Base-by-base conservation (phyloP, 2,888 invertebrate species). In the Cyaniris semiargus region DNA sequence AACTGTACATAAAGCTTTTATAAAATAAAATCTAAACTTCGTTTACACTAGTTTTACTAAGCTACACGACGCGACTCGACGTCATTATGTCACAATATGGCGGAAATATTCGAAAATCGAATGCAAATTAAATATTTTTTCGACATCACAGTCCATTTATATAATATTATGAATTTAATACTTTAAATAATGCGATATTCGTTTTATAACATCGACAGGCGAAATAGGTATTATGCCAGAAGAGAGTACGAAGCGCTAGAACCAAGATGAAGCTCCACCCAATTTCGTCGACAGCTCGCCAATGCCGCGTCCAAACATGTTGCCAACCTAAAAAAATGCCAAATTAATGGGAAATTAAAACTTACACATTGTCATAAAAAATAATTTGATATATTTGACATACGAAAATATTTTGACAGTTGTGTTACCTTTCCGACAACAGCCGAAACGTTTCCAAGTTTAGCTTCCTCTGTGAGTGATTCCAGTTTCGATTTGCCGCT, bases 221-320 rank as follows among this genome's bases (percentile, higher is more conserved):
- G 87, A 89, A 88, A 83, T 85, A 86, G 82, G 81, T 84, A 84
- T 82, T 81, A 83, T 83, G 80, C 85, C 80, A 79, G 84, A 82
- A 82, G 83, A 81, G 80, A 78, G 84, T 85, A 21, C 74, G 48
- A 70, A 79, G 79, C 84, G 84, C 94, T 96, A 97, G 95, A 97
- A 97, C 97, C 97, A 97, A 90, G 97, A 97, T 78, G 95, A 95
- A 81, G 97, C 96, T 83, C 97, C 97, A 81, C 98, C 97, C 82
- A 98, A 95, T 93, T 98, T 98, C 84, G 97, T 97, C 86, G 98
- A 97, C 85, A 98, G 95, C 86, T 98, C 98, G 82, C 98, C 98
- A 85, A 98, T 96, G 82, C 98, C 97, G 88, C 98, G 97, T 76
- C 98, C 98, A 85, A 98, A 96, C 89, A 98, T 96, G 92, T 97